A percentile compares a stretch with the other conserved stretches of the same genome.
These are phyloP conservation scores for Neogale vison DNA, from an alignment of 2,113 vertebrate genomes.

Conservation along the genomic window DNA sequence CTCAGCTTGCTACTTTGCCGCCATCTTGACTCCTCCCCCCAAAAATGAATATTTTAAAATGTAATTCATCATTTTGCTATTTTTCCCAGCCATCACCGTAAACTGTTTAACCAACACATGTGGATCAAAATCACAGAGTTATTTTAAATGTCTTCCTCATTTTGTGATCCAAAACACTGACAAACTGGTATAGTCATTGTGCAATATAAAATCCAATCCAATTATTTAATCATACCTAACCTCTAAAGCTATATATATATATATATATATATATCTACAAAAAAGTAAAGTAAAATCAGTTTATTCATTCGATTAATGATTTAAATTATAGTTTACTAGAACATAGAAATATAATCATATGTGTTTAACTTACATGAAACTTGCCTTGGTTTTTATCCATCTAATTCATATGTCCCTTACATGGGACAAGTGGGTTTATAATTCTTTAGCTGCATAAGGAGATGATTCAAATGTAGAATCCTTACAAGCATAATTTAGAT, in stretches of 20 bases:
- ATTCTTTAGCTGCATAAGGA: neutral
- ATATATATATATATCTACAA: neutral
- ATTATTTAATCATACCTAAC: slow-evolving; percentile 8
- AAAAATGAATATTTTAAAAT: neutral
- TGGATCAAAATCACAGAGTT: neutral
- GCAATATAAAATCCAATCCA: neutral
- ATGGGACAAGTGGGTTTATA: neutral
- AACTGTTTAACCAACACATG: neutral
- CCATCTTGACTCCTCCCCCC: too few relatives aligned
- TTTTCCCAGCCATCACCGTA: neutral
- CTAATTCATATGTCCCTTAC: neutral
- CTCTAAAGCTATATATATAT: neutral
- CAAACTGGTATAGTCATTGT: neutral
- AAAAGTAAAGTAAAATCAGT: neutral
- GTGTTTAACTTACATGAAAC: neutral
- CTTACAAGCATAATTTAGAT: neutral
- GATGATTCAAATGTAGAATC: neutral
- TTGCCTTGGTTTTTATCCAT: neutral
- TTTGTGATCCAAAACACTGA: neutral
- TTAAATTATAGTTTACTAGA: neutral
- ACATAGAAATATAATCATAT: neutral
- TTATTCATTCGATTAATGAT: neutral
- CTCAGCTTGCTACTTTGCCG: too few relatives aligned
- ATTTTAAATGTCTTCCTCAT: neutral
- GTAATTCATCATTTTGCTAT: neutral